Conservation (phyloP, 2,113 vertebrate genomes). For the Stegostoma tigrinum region DNA sequence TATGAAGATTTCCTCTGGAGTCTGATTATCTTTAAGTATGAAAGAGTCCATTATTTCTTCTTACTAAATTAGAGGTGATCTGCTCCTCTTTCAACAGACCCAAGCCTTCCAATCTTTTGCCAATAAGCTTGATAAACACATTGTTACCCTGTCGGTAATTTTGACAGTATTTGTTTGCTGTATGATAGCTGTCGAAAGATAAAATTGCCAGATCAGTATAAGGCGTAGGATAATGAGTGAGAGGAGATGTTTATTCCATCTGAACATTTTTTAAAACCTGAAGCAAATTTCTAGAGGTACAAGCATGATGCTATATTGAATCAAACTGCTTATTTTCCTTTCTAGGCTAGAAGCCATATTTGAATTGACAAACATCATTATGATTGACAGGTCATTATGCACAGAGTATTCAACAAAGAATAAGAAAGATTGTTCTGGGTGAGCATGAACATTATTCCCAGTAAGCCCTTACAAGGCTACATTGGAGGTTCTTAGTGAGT, state of each 20-base stretch:
- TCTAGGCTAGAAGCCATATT: not conserved
- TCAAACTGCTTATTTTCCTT: not conserved
- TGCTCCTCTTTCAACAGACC: not conserved
- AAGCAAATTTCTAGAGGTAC: not conserved
- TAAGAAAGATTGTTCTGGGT: not conserved
- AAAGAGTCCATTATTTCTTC: not conserved
- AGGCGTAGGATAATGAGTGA: not conserved
- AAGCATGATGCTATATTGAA: not conserved
- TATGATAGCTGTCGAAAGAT: not conserved
- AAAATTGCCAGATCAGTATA: not conserved
- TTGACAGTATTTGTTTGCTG: not conserved
- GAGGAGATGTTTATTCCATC: not conserved
- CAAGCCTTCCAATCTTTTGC: not conserved
- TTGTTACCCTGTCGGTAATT: not conserved
- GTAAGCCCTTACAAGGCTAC: no score
- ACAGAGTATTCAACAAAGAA: not conserved
- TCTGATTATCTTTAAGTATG: not conserved
- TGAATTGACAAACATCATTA: not conserved
- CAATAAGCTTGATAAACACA: not conserved
- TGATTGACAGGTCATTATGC: not conserved
- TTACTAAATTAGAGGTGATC: not conserved
- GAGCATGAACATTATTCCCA: no score
- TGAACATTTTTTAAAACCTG: not conserved
- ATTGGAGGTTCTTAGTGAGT: no score
- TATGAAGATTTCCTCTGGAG: not conserved